Base-by-base conservation (phyloP, 2,113 vertebrate genomes). In the Corynorhinus townsendii region DNA sequence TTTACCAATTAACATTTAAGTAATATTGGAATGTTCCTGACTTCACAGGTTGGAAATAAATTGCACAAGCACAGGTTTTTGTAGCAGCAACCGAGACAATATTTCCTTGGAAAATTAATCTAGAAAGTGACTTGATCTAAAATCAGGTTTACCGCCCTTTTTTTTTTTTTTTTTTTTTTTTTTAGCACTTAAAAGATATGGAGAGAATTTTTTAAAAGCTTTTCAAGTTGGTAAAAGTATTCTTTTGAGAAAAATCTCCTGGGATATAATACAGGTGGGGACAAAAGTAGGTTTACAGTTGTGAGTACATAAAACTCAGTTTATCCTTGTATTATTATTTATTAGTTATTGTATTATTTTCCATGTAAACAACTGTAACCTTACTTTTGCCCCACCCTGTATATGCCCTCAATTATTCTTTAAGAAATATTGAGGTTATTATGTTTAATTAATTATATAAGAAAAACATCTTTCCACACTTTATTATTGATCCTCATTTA, bases 171-270 rank as follows among this genome's bases (percentile, higher is more conserved):
- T 40, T n/a, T n/a, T n/a, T n/a, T n/a, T n/a, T n/a, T n/a, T n/a
- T n/a, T n/a, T n/a, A 66, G 20, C n/a, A 73, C 43, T 95, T 95
- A 89, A 86, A 94, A 66, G 40, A 86, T 92, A 77, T 43, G 28
- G 7, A 47, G 35, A 73, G 22, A 10, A 86, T 56, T n/a, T 90
- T 95, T 49, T 75, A 5, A 68, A 90, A 92, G 33, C 33, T 43
- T 92, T 35, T 40, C 56, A 90, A 90, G 6, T 89, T 72, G 20
- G 28, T 64, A 43, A 85, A 81, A 69, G 33, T 75, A 43, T 40
- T 64, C 84, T 73, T 91, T 89, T 82, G 17, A 68, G 90, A 59
- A 86, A 93, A 64, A 26, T 56, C n/a, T 73, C 72, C n/a, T 33
- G 64, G n/a, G 47, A 64, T 62, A 84, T n/a, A 72, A 84, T 64